Conservation (phyloP, 2,888 invertebrate genomes). For the Strigamia maritima region DNA sequence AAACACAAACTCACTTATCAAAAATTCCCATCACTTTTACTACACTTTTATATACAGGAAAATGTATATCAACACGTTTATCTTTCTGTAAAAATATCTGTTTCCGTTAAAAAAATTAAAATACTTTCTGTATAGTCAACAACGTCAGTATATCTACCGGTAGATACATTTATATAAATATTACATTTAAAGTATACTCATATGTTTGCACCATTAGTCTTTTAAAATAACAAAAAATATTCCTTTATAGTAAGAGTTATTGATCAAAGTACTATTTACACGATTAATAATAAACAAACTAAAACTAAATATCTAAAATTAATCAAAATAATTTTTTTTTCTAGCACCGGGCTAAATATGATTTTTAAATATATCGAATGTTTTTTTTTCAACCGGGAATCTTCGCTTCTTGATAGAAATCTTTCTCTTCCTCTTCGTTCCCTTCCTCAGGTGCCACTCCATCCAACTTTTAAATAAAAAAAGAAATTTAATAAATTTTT, state of each 20-base stretch:
- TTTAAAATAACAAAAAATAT: background rate
- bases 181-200: background rate
- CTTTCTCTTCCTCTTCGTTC: constrained; percentile 79
- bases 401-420: constrained; percentile 87
- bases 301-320: background rate
- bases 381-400: constrained; percentile 49
- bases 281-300: background rate
- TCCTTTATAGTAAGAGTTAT: no score
- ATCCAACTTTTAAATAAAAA: constrained; percentile 82
- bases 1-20: background rate
- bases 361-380: background rate
- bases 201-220: no score
- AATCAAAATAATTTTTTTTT: background rate
- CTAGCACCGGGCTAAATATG: background rate
- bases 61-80: background rate
- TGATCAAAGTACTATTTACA: background rate
- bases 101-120: background rate
- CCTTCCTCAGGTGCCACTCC: constrained; percentile 68
- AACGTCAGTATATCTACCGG: background rate
- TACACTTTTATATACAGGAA: background rate
- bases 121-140: constrained; percentile 6
- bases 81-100: background rate
- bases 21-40: background rate
- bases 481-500: background rate
- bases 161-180: background rate